Conservation (phyloP, 2,797 vertebrate species). For the Amblyopsis hoosieri region DNA sequence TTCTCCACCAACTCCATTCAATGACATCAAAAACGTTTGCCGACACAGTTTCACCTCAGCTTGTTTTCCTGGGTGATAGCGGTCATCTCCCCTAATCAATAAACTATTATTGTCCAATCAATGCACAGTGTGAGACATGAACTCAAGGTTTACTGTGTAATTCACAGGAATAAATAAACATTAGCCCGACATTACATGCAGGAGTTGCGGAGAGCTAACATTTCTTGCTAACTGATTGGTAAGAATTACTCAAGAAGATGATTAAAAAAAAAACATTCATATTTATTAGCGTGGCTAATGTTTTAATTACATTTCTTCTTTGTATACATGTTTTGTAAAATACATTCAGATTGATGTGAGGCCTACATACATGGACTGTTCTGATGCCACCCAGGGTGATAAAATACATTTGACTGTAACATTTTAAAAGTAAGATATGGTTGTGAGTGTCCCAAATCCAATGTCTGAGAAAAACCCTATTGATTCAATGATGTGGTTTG, state of each 20-base stretch:
- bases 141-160: slow-evolving; percentile 24
- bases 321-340: too few species aligned
- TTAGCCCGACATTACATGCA: not conserved
- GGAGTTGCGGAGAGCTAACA: not conserved
- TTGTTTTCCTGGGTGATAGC: not conserved
- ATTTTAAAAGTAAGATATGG: not conserved
- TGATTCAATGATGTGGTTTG: not conserved
- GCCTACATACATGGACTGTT: too few species aligned
- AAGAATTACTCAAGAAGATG: too few species aligned
- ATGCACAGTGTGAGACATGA: slow-evolving; percentile 33
- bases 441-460: not conserved
- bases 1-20: not conserved
- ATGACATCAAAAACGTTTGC: not conserved
- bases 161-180: slow-evolving; percentile 7
- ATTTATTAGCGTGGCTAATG: too few species aligned
- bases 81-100: slow-evolving; percentile 30
- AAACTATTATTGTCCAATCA: slow-evolving; percentile 49
- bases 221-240: too few species aligned
- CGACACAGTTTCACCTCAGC: not conserved
- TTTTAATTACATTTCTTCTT: too few species aligned
- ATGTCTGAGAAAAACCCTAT: not conserved
- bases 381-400: too few species aligned
- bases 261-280: too few species aligned
- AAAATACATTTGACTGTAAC: not conserved
- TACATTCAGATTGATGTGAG: too few species aligned